Conservation (phyloP, 1,140 invertebrate genomes). For the Magallana ariakensis region DNA sequence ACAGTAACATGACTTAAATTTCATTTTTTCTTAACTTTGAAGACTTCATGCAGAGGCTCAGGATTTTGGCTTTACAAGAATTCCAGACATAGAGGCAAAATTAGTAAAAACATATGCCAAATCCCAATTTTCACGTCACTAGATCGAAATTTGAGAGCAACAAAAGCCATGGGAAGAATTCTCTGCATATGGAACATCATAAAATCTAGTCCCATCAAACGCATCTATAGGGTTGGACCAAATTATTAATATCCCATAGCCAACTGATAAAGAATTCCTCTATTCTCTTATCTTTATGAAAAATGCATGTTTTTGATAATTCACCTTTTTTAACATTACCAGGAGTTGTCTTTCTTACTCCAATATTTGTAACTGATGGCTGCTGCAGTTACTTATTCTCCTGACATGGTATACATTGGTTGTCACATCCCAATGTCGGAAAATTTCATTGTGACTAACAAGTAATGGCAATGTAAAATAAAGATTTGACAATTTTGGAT, state of each 20-base stretch:
- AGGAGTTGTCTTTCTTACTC: neutral
- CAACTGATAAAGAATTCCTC: constrained; percentile 25
- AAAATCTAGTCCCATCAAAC: constrained; percentile 7
- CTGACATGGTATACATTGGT: too few species aligned
- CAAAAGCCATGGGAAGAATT: neutral
- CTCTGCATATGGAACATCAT: neutral
- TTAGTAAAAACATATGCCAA: constrained; percentile 26
- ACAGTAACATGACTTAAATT: constrained; percentile 6
- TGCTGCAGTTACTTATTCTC: too few species aligned
- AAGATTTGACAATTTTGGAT: too few species aligned
- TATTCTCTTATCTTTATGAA: neutral
- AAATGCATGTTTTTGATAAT: neutral
- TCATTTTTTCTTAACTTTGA: constrained; percentile 21
- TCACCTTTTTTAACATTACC: neutral
- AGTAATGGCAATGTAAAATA: too few species aligned
- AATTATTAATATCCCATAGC: neutral
- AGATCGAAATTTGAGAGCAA: constrained; percentile 10
- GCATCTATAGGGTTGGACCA: neutral
- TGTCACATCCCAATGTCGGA: too few species aligned
- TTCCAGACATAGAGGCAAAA: constrained; percentile 18
- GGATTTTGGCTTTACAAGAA: constrained; percentile 14
- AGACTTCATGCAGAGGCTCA: neutral
- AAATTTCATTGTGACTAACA: too few species aligned
- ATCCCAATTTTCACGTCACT: constrained; percentile 27
- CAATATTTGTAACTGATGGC: too few species aligned